Base-by-base conservation (phyloP, 2,888 invertebrate species). In the Hirudinaria manillensis region DNA sequence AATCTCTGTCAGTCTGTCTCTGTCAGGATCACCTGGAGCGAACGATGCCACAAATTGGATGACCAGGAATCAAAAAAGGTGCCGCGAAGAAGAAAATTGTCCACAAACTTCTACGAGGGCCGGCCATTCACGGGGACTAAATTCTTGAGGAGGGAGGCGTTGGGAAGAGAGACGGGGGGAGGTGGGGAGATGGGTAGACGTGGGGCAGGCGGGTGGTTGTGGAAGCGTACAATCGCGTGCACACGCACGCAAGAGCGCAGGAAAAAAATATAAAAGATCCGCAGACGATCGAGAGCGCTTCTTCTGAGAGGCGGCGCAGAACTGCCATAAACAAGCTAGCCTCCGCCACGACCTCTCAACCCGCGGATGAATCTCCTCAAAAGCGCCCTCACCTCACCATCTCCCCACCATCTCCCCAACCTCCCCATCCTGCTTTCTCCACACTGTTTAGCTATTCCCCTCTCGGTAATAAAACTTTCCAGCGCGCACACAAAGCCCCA, bases 401-500 rank as follows among this genome's bases (percentile, higher is more conserved):
- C 61, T n/a, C 61, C 24, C 13, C 13, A 29, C 61, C n/a, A n/a
- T 61, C n/a, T 61, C n/a, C n/a, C n/a, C n/a, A n/a, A n/a, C 29
- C 29, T 61, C 29, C 29, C 29, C 24, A 6, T 16, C 61, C 61
- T 21, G 29, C 61, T 10, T 10, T 19, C 61, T n/a, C 61, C 24
- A 61, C 13, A 29, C 61, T 61, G 61, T 61, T 61, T 61, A 61
- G 61, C 29, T 19, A 61, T 61, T 61, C 61, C 61, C 61, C 24
- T 24, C 24, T 10, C 61, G 29, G 61, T 61, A 61, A 61, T 61
- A 61, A 61, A 61, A 29, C 61, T 29, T 61, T 61, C 61, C 13
- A 61, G 24, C 61, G 24, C 61, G 29, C 61, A 61, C 61, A 61
- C 61, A 61, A 61, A 61, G 61, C 61, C 19, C 61, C 61, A 61